Conservation (phyloP, 2,113 vertebrate species). For the Mustelus asterias region DNA sequence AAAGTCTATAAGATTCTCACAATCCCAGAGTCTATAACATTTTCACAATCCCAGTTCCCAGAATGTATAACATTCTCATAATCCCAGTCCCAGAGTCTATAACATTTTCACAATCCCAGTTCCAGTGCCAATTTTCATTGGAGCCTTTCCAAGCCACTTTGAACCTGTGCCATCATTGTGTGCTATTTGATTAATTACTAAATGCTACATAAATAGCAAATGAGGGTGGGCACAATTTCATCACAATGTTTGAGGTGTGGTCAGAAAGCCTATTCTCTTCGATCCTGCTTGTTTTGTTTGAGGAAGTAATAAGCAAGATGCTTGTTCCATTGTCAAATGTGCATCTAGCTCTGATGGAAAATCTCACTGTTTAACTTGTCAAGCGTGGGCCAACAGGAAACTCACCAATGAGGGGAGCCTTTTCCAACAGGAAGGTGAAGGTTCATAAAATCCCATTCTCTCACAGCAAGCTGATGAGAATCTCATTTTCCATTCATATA, state of each 20-base stretch:
- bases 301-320: background rate
- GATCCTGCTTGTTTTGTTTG: background rate
- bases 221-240: background rate
- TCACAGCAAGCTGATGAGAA: slow-evolving; percentile 30
- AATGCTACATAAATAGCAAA: background rate
- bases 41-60: background rate
- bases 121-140: background rate
- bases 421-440: slow-evolving; percentile 18
- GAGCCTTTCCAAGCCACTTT: background rate
- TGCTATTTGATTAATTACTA: background rate
- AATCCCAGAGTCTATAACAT: no score
- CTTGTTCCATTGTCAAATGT: background rate
- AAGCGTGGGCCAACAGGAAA: slow-evolving; percentile 6
- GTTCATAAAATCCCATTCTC: background rate
- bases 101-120: background rate
- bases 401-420: background rate
- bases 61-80: background rate
- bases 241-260: background rate
- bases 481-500: slow-evolving; percentile 8
- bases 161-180: background rate
- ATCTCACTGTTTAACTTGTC: background rate
- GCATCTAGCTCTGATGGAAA: background rate
- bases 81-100: background rate
- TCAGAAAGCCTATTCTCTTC: slow-evolving; percentile 1
- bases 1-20: no score